Evolutionary conservation across 1,140 invertebrate genomes (phyloP), one percentile per base, ranked within the genome.

Genomic region (Mizuhopecten yessoensis): DNA sequence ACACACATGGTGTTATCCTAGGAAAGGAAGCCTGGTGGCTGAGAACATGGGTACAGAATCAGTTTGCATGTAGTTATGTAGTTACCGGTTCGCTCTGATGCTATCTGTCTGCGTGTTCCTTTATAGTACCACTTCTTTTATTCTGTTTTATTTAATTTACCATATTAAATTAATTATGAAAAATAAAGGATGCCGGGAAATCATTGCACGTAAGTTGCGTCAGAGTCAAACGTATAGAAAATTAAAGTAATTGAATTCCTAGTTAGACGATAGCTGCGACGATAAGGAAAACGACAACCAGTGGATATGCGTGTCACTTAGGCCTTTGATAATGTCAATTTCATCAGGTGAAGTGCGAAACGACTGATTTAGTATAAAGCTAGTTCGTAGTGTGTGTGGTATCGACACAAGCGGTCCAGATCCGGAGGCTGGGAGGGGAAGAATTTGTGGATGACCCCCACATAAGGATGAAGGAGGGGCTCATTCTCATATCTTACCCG

Each of bases 121-220:
- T 1, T n/a, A 75, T 29, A 9, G 17, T 29, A 75, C 57, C 11
- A n/a, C 11, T 75, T 75, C 57, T 75, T 75, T 75, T 75, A 75
- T 75, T 75, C 57, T 75, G 57, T 75, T 75, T 75, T 75, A 75
- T 75, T 75, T 75, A 75, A 75, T 75, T 75, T 75, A 75, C 23
- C 57, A 75, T 75, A 75, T 75, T 75, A 75, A 75, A 75, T 75
- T 75, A 75, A 75, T 75, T 75, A 75, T 75, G 57, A 75, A 75
- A 45, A 75, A 75, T 29, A 75, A 75, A 75, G n/a, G 57, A 75
- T 17, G 57, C n/a, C n/a, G 57, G 57, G n/a, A 75, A 75, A 75
- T 75, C n/a, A 29, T 75, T n/a, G 20, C 5, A 29, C 57, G 23
- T 75, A 75, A 5, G 29, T n/a, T 29, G 57, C 9, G 15, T 9